Evolutionary conservation across 1,140 invertebrate genomes (phyloP), one percentile per base, ranked within the genome.

Genomic region (Chlorops oryzae): DNA sequence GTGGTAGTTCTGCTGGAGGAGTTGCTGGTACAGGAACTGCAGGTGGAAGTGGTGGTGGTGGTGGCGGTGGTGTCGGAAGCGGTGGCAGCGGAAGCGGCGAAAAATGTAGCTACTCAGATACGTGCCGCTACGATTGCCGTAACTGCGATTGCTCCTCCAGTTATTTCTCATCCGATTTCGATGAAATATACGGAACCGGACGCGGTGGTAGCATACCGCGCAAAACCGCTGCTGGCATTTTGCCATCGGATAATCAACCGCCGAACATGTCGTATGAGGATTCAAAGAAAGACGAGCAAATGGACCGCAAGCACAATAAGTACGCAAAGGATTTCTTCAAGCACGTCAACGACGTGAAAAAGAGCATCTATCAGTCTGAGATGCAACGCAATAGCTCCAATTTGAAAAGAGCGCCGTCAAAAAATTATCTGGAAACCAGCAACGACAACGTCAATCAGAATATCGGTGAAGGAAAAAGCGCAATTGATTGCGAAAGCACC

Each of bases 241-340:
- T 69, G 27, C 65, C 66, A 1, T 64, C 66, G 0, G 65, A 50
- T 28, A 15, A 18, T 0, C 57, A 63, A 15, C 41, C 41, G 0
- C 27, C 12, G 39, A 22, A 3, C 21, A 28, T 7, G 32, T n/a
- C 5, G 32, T 38, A 2, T 43, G 15, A 3, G 6, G 18, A 20
- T 28, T 32, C 5, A 5, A 34, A n/a, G 43, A 45, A 34, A 37
- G 23, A 17, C 17, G 17, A 57, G 21, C 54, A 50, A 1, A 56
- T 53, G 21, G 66, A 69, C 40, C 47, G 68, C 0, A 72, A 72
- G 25, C 63, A 72, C 28, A 72, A 65, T 32, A 68, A 69, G 39
- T 72, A 72, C 20, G 70, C 70, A 1, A 61, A 72, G 52, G 70
- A 72, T 32, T 72, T 72, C 28, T 70, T 72, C 17, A 72, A 72